Base-by-base conservation (phyloP, 2,888 invertebrate species). In the Nemapogon koenigi region DNA sequence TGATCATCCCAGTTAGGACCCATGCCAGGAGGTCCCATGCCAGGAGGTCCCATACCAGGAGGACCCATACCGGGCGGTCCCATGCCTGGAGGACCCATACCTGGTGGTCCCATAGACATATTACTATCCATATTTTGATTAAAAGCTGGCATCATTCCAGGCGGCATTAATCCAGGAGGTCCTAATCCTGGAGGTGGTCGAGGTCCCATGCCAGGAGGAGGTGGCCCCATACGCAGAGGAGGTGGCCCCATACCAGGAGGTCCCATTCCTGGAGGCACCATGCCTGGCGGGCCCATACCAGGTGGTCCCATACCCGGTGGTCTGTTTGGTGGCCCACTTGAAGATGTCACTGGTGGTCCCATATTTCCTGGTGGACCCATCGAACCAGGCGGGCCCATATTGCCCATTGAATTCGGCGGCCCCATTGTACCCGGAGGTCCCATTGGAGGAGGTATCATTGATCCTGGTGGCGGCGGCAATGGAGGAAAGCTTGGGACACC, bases 351-450 rank as follows among this genome's bases (percentile, higher is more conserved):
- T 3, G 40, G 41, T n/a, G 38, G 41, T 8, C 30, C 30, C 33
- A 45, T 41, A n/a, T n/a, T n/a, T 36, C 60, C 50, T 29, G 53
- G 55, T 2, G 59, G 50, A 19, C 42, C 43, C 2, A 39, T 42
- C 45, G 45, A 45, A 2, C 44, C 43, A 19, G 48, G 48, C 1
- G 44, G 57, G 2, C 52, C 60, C 60, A 63, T 62, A n/a, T n/a
- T n/a, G n/a, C 42, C 43, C 2, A 39, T 42, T 43, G 45, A 45
- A 2, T 43, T 42, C 15, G 48, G 48, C 1, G 44, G 57, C 2
- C 52, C 60, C 60, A 63, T 62, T n/a, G n/a, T n/a, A n/a, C n/a
- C n/a, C n/a, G 72, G 60, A 1, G 70, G 66, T 1, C 50, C 65
- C 57, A 62, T 61, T 1, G 56, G 50, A 25, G 55, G 55, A 10